These are phyloP conservation scores for Entomyzon cyanotis DNA, from an alignment of 2,113 vertebrate species.

Conservation along the genomic window DNA sequence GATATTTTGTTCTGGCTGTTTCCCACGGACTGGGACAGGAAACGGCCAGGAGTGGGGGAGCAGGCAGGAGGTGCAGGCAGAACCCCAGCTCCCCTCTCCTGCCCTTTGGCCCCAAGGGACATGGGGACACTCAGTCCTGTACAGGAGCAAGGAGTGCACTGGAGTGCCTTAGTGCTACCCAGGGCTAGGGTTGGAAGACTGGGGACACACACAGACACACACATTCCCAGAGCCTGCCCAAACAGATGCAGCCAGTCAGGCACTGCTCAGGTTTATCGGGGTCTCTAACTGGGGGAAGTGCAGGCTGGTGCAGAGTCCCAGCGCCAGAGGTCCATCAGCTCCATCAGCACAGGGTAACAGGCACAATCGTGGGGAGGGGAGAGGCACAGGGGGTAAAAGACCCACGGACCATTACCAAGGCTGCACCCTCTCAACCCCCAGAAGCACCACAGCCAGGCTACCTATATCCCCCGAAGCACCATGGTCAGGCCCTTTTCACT, in stretches of 20 bases:
- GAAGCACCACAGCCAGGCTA: background rate
- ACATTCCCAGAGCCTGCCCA: background rate
- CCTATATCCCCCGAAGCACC: background rate
- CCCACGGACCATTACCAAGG: background rate
- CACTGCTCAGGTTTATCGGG: background rate
- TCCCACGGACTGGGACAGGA: background rate
- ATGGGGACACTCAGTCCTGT: background rate
- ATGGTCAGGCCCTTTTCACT: background rate
- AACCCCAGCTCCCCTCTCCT: background rate
- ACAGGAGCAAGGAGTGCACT: accelerated
- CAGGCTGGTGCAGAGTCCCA: background rate
- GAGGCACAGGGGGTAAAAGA: background rate
- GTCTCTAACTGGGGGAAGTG: accelerated
- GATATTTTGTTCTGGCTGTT: background rate
- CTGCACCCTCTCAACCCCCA: background rate
- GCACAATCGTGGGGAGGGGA: background rate
- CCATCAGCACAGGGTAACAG: background rate
- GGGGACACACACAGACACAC: background rate
- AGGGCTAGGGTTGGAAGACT: background rate
- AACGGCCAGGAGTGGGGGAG: background rate
- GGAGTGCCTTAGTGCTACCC: background rate
- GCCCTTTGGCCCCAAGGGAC: too few relatives aligned
- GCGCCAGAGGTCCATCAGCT: background rate
- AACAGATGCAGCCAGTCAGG: background rate
- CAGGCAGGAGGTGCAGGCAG: background rate